These are phyloP conservation scores for Chaunax sp. DNA, from an alignment of 2,797 vertebrate species.

Conservation along the genomic window DNA sequence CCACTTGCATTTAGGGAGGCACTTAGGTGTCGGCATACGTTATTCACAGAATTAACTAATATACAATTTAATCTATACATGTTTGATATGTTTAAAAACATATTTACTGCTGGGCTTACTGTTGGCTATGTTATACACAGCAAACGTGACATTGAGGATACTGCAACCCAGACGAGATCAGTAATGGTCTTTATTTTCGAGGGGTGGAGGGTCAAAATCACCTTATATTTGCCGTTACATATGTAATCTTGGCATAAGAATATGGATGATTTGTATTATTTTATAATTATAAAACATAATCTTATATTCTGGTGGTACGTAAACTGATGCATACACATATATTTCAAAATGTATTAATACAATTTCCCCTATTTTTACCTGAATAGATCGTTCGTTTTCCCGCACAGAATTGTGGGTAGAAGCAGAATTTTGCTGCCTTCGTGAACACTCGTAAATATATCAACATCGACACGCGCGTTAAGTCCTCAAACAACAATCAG, in stretches of 20 bases:
- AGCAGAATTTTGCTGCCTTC: slow-evolving; percentile 35
- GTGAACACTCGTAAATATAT: neutral
- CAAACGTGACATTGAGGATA: slow-evolving; percentile 78
- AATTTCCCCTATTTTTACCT: neutral
- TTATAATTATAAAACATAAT: fast-evolving
- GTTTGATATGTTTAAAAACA: neutral
- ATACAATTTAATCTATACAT: slow-evolving; percentile 69
- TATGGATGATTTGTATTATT: fast-evolving
- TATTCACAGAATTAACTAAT: slow-evolving; percentile 51
- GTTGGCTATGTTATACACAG: neutral
- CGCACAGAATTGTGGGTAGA: slow-evolving; percentile 74
- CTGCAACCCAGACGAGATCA: slow-evolving; percentile 17
- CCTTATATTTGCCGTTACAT: fast-evolving
- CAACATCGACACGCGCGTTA: fast-evolving
- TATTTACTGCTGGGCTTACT: fast-evolving
- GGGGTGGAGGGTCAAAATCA: neutral
- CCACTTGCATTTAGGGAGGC: slow-evolving; percentile 29
- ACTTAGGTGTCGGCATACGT: slow-evolving; percentile 53
- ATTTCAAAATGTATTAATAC: neutral
- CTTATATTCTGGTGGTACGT: fast-evolving
- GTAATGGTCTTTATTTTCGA: fast-evolving
- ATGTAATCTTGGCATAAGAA: fast-evolving
- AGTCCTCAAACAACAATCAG: fast-evolving
- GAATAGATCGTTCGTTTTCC: slow-evolving; percentile 45
- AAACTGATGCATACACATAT: fast-evolving